Evolutionary conservation across 2,888 invertebrate genomes (phyloP).

Genomic region (Trisateles emortualis): DNA sequence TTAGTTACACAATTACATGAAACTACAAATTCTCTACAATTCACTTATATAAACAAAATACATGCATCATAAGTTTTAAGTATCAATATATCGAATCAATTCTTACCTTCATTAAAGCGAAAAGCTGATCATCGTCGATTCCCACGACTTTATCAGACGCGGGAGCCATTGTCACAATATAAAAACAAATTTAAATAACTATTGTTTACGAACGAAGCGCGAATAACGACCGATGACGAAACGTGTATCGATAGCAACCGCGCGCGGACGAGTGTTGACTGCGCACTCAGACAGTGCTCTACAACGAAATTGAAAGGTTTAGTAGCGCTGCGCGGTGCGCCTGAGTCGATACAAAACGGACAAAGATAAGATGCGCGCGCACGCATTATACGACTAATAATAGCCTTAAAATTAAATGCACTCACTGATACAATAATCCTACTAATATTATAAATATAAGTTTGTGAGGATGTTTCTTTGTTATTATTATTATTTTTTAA

Average conservation of each 20-base stretch:
- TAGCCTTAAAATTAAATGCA: too few species aligned
- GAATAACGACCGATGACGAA: neutral
- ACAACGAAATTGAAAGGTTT: neutral
- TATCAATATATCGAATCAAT: conserved; percentile 3
- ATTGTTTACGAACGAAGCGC: neutral
- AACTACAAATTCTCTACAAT: too few species aligned
- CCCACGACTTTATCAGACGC: conserved; percentile 79
- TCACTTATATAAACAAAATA: neutral
- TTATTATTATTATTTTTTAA: too few species aligned
- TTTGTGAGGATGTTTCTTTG: too few species aligned
- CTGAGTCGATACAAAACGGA: neutral
- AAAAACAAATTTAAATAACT: conserved; percentile 2
- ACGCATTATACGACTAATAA: neutral
- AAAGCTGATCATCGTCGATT: conserved; percentile 91
- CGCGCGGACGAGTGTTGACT: neutral
- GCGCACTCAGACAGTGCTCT: neutral
- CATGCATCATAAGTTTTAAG: neutral
- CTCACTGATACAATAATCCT: too few species aligned
- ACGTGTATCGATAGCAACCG: neutral
- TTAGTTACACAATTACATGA: too few species aligned
- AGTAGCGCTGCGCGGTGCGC: conserved; percentile 5
- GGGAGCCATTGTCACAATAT: conserved; percentile 72
- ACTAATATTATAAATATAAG: too few species aligned
- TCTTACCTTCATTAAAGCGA: conserved; percentile 92
- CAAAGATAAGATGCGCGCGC: neutral